Evolutionary conservation across 2,888 invertebrate genomes (phyloP), one percentile per base, ranked within the genome.

Genomic region (Coecobrya sp.): DNA sequence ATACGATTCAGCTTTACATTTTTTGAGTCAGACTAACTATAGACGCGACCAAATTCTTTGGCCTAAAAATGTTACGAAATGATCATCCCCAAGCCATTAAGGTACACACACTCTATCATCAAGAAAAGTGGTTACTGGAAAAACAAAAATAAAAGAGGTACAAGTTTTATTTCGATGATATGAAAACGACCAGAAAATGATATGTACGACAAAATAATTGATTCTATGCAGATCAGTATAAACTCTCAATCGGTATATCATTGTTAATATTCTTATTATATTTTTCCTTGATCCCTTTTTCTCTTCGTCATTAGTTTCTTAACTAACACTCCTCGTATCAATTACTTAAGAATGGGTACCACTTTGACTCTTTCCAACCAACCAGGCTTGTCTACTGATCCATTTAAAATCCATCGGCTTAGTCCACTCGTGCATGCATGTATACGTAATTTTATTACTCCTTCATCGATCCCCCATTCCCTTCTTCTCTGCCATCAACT

Each of bases 41-140:
- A 36, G 2, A 36, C 3, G 7, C 2, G 36, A 36, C 7, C 36
- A 36, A 36, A 36, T 36, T 36, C 36, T 7, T 36, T 7, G 36
- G 36, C 7, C 36, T 36, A 36, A 36, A 36, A 36, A 36, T 36
- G 7, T 36, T 36, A 36, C 36, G 36, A 36, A 36, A 36, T 2
- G 36, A 7, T 36, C 36, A 4, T 36, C 2, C 2, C 36, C 36
- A 36, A 7, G 3, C 36, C 36, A 36, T 36, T 36, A 36, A 36
- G 36, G 36, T 36, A 36, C 7, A 36, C 7, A 7, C 7, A 36
- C 7, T 4, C 36, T 36, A 36, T 36, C 36, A 36, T 36, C 36
- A 36, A 36, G 36, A 36, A 36, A 36, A 68, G 30, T 86, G 70
- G 86, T 86, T 86, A 70, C 86, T 86, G 86, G 86, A 86, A 49